Evolutionary conservation across 2,888 invertebrate genomes (phyloP), one percentile per base, ranked within the genome.

Genomic region (Ectemnius continuus): DNA sequence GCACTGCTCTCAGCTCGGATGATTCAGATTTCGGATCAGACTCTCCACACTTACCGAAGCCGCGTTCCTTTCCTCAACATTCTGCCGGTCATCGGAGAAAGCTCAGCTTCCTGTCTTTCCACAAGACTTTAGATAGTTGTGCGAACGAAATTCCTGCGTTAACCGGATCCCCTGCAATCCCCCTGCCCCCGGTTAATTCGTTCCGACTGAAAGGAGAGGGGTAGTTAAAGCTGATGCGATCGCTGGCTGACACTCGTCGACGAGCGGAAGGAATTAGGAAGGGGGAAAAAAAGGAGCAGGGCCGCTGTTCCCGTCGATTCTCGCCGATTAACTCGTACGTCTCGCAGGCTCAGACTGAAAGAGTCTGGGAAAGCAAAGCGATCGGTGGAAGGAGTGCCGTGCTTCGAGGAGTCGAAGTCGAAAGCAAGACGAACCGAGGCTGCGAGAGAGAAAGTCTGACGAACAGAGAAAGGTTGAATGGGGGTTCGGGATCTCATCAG

Each of bases 401-500:
- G 36, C 36, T 36, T 36, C 6, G 8, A 36, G 18, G 18, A 47
- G 62, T 18, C 23, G 67, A 46, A 58, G 60, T 46, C 11, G 61
- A 52, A 28, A 48, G 11, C n/a, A 26, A n/a, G 52, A 59, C 26
- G 3, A 8, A 16, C 20, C 20, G 20, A 20, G 20, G 20, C 1
- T 20, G 2, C 11, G 14, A n/a, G 56, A 52, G 67, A 28, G 63
- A 8, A 46, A 18, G 18, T 14, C 4, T 3, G 18, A 1, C 2
- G 47, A 20, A 57, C 16, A 60, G 63, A 58, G 65, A 73, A 65
- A 57, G 67, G 63, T 52, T 52, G 64, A 61, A 58, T 60, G 65
- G 68, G 61, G 68, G 73, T 81, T 76, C 76, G 70, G 62, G 63
- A 76, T 71, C 81, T 83, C 85, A 84, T 83, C 81, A 75, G 81